Conservation (phyloP, 2,113 vertebrate genomes). For the Poeciliopsis turrubarensis region DNA sequence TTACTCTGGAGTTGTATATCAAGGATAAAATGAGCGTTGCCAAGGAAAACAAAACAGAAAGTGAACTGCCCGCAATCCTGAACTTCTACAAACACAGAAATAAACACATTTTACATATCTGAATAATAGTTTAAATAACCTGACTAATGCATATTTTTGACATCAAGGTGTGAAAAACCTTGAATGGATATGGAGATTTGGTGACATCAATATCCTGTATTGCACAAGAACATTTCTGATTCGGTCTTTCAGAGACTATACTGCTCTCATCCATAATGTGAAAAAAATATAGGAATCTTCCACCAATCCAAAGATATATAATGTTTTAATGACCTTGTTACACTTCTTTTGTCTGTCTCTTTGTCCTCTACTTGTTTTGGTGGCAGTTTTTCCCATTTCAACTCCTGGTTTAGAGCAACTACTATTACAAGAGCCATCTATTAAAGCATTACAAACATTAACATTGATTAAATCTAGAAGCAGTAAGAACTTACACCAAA, state of each 20-base stretch:
- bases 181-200: neutral
- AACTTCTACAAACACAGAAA: neutral
- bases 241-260: too few species aligned
- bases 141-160: neutral
- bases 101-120: neutral
- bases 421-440: too few species aligned
- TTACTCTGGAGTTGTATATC: neutral
- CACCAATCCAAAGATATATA: too few species aligned
- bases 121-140: neutral
- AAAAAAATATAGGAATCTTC: too few species aligned
- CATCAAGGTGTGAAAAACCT: neutral
- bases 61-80: neutral
- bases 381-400: too few species aligned
- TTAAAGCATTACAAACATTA: too few species aligned
- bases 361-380: too few species aligned
- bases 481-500: neutral
- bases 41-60: neutral
- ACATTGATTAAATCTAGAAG: neutral
- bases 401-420: too few species aligned
- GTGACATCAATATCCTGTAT: neutral
- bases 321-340: too few species aligned
- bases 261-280: too few species aligned
- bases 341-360: too few species aligned
- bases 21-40: fast-evolving
- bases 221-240: neutral